phyloP scores from a whole-genome alignment of 2,113 vertebrate genomes.

The Menura novaehollandiae region DNA sequence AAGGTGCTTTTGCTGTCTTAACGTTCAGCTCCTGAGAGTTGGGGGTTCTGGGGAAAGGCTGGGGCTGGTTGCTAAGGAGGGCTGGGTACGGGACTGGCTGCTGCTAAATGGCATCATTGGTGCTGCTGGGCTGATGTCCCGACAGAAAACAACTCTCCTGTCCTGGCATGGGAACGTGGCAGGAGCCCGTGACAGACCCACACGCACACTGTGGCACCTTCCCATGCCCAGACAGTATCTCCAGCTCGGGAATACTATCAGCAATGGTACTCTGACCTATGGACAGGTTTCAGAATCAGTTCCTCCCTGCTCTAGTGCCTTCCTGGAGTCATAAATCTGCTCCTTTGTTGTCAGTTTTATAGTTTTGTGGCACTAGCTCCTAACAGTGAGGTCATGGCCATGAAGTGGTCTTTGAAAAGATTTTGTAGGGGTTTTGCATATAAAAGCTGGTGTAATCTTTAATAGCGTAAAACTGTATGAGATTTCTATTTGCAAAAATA shows the following conservation, averaged over 20 bases:
- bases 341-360: neutral
- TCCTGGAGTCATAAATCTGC: neutral
- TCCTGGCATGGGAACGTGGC: accelerated
- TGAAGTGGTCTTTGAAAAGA: neutral
- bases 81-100: neutral
- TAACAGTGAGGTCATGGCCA: neutral
- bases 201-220: accelerated
- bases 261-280: neutral
- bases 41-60: neutral
- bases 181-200: neutral
- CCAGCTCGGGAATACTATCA: neutral
- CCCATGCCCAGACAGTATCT: accelerated
- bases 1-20: neutral
- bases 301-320: neutral
- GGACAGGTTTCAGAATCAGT: neutral
- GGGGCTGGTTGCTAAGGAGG: neutral
- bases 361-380: neutral
- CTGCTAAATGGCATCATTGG: neutral
- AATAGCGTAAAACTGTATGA: neutral
- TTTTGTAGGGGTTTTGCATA: neutral
- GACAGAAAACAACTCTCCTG: accelerated
- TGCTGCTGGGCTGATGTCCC: neutral
- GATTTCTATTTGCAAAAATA: neutral
- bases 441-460: neutral
- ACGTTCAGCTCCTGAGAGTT: neutral